Conservation (phyloP, 1,140 invertebrate genomes). For the Euura lappo region DNA sequence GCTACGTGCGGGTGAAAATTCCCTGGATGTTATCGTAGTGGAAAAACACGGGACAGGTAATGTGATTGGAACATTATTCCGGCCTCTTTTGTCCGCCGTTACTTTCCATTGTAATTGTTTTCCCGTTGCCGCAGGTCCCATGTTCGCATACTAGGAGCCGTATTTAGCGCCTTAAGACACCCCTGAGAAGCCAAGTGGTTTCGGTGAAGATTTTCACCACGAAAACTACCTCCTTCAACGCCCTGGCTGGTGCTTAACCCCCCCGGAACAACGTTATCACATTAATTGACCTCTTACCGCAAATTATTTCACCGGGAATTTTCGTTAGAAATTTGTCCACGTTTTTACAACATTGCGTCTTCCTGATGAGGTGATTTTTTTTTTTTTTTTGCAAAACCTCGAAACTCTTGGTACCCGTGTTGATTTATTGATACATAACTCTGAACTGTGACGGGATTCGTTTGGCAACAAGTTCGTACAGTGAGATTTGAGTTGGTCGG, state of each 20-base stretch:
- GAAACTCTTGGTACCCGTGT: no score
- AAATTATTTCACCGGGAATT: neutral
- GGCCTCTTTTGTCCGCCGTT: neutral
- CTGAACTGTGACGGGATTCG: no score
- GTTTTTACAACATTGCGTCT: no score
- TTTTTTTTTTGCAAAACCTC: no score
- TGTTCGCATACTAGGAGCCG: neutral
- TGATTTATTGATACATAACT: no score
- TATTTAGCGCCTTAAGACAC: neutral
- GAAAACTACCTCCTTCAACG: no score
- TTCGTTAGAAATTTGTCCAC: neutral
- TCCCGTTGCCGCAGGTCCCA: neutral
- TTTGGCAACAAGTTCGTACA: no score
- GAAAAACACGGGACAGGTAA: neutral
- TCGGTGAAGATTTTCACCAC: no score
- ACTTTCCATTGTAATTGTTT: slow-evolving; percentile 6
- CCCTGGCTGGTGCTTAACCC: no score
- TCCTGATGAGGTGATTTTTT: no score
- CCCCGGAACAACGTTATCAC: neutral
- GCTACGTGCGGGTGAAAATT: slow-evolving; percentile 10
- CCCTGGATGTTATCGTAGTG: neutral
- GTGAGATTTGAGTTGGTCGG: no score
- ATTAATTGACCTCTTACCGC: neutral
- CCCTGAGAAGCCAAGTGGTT: neutral
- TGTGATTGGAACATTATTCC: slow-evolving; percentile 3